These are phyloP conservation scores for Pangasianodon gigas DNA, from an alignment of 2,113 vertebrate species.

Conservation along the genomic window DNA sequence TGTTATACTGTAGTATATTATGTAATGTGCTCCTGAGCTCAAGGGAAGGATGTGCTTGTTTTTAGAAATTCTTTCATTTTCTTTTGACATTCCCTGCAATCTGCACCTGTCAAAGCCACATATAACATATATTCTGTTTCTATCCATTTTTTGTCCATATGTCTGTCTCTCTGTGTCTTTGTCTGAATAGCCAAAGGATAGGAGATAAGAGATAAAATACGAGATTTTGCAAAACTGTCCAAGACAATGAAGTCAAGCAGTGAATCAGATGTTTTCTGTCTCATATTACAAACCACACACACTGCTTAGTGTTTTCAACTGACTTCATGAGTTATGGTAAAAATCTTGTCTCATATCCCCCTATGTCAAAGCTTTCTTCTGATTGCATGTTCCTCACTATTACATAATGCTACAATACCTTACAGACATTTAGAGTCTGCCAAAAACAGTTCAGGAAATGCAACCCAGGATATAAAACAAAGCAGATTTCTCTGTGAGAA, in stretches of 20 bases:
- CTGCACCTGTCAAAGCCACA: conserved; percentile 27
- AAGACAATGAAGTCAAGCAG: neutral
- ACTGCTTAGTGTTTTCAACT: neutral
- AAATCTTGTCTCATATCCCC: neutral
- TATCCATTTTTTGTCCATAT: neutral
- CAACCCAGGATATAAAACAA: neutral
- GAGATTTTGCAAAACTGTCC: neutral
- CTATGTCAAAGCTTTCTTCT: conserved; percentile 23
- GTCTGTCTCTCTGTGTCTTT: neutral
- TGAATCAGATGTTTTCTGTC: neutral
- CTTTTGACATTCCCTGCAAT: conserved; percentile 15
- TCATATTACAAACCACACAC: conserved; percentile 7
- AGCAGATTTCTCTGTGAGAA: neutral
- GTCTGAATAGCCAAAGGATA: neutral
- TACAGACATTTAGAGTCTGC: conserved; percentile 6
- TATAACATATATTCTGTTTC: conserved; percentile 1
- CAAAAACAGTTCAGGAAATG: neutral
- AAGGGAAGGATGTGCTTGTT: neutral
- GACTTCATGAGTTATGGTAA: neutral
- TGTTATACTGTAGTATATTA: neutral
- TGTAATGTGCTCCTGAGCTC: neutral
- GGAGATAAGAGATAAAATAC: neutral
- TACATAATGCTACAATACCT: neutral
- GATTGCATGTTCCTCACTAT: conserved; percentile 19
- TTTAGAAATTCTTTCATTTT: neutral